Evolutionary conservation across 2,113 vertebrate species (phyloP).

Genomic region (Herpetotheres cachinnans): DNA sequence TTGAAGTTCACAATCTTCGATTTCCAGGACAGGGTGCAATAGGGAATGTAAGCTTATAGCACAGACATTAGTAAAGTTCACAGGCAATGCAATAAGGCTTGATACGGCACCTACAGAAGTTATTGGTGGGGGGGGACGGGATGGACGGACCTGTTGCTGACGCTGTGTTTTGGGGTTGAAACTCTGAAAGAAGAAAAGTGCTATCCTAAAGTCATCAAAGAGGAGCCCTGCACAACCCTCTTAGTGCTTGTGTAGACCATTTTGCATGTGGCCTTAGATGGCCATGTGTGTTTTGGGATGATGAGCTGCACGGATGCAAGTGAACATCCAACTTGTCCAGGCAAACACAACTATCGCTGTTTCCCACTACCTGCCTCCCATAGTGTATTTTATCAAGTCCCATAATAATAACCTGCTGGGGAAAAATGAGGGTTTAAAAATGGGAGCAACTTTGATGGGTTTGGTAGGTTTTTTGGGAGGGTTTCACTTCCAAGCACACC

Average conservation of each 20-base stretch:
- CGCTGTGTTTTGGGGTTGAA: background rate
- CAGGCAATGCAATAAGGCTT: background rate
- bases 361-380: background rate
- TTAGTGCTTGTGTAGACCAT: background rate
- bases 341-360: background rate
- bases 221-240: background rate
- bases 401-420: background rate
- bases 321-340: background rate
- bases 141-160: background rate
- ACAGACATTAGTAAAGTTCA: background rate
- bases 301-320: background rate
- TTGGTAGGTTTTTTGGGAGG: background rate
- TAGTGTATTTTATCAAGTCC: background rate
- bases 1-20: background rate
- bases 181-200: background rate
- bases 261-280: background rate
- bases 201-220: background rate
- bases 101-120: background rate
- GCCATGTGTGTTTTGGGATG: background rate
- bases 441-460: background rate
- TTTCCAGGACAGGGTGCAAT: background rate
- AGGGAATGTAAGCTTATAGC: background rate
- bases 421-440: background rate
- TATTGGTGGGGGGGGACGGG: accelerated
- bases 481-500: background rate